A percentile compares a stretch with the other conserved stretches of the same genome.
phyloP scores from a whole-genome alignment of 2,797 vertebrate species.

The Enteromius thamalakanensis region DNA sequence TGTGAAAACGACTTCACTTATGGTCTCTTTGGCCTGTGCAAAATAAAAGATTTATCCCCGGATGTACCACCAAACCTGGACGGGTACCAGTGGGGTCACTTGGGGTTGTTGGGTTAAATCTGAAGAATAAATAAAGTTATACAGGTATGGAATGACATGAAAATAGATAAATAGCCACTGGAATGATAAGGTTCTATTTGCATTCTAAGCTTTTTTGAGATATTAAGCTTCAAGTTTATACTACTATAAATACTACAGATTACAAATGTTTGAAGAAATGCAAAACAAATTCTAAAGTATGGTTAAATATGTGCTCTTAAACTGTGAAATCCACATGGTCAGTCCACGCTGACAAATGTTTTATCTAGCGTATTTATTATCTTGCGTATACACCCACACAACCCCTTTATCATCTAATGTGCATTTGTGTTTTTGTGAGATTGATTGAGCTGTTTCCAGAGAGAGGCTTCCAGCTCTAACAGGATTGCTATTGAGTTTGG shows the following conservation, averaged over 20 bases:
- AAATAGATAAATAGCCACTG: not conserved
- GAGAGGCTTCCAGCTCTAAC: conserved; percentile 67
- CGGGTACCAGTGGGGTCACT: not conserved
- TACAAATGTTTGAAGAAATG: not conserved
- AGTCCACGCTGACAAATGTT: not conserved
- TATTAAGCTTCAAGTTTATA: not conserved
- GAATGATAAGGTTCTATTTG: not conserved
- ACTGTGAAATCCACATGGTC: not conserved
- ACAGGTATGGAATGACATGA: not conserved
- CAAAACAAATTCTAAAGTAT: not conserved
- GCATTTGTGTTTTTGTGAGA: conserved; percentile 70
- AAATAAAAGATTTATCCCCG: not conserved
- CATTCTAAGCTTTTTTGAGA: not conserved
- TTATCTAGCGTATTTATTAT: not conserved
- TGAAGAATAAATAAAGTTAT: not conserved
- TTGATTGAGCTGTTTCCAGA: conserved; percentile 70
- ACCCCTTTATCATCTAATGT: conserved; percentile 40
- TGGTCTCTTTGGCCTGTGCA: conserved; percentile 42
- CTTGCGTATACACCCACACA: not conserved
- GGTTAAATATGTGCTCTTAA: not conserved
- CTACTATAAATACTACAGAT: not conserved
- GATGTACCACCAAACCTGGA: conserved; percentile 1
- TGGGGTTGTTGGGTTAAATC: not conserved
- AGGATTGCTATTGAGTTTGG: conserved; percentile 63
- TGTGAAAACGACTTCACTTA: conserved; percentile 63